Evolutionary conservation across 2,113 vertebrate species (phyloP).

Genomic region (Ondatra zibethicus): DNA sequence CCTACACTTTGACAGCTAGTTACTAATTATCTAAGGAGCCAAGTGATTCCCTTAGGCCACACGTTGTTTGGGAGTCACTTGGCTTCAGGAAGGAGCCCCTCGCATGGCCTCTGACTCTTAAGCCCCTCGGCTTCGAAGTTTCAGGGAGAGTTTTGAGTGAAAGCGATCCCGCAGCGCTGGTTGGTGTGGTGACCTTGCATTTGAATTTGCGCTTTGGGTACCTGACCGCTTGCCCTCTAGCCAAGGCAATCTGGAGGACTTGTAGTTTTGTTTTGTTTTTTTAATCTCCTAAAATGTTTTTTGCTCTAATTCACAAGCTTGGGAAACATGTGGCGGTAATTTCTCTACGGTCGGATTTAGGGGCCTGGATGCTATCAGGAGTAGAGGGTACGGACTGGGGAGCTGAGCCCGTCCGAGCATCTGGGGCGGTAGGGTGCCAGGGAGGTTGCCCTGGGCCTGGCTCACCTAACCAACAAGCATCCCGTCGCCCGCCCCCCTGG

Average conservation of each 20-base stretch:
- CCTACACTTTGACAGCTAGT: conserved; percentile 79
- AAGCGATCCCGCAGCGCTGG: not conserved
- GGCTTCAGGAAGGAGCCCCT: not conserved
- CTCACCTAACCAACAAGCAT: not conserved
- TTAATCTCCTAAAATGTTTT: not conserved
- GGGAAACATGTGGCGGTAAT: not conserved
- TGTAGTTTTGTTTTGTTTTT: not conserved
- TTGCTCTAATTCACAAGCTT: not conserved
- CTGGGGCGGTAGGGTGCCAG: not conserved
- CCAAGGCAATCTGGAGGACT: not conserved
- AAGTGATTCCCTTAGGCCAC: conserved; percentile 11
- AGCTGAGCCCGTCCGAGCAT: too few species aligned
- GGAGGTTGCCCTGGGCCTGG: not conserved
- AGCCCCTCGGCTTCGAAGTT: not conserved
- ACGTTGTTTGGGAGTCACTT: not conserved
- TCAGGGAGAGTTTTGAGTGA: not conserved
- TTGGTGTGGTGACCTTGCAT: conserved; percentile 74
- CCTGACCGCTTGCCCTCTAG: not conserved
- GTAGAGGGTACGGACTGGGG: too few species aligned
- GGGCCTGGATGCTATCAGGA: not conserved
- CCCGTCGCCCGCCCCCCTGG: not conserved
- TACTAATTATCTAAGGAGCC: conserved; percentile 72
- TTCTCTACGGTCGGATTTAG: not conserved
- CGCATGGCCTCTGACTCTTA: not conserved
- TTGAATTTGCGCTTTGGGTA: conserved; percentile 70